Evolutionary conservation across 2,888 invertebrate genomes (phyloP), one percentile per base, ranked within the genome.

Genomic region (Acrobasis repandana): DNA sequence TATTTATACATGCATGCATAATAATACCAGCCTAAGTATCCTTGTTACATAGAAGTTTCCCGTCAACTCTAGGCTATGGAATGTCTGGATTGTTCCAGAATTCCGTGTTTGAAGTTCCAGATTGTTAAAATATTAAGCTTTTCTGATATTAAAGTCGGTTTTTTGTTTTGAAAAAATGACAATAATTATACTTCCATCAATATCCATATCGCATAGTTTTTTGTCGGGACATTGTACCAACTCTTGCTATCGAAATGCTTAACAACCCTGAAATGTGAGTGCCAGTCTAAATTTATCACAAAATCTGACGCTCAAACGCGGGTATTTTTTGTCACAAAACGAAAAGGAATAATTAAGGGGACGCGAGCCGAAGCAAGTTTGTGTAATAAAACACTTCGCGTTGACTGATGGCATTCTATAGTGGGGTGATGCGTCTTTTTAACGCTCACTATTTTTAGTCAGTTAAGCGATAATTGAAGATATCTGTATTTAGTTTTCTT

Each of bases 331-430:
- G 76, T 74, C 71, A 79, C 78, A 78, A 80, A 88, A 87, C 79
- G 79, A 82, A 84, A 80, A 83, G 79, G 85, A 88, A 90, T 90
- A 90, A 90, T 90, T 90, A 90, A 86, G 77, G 79, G 71, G 86
- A 88, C 84, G 73, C 83, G 88, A 78, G 74, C 79, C 85, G 77
- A 67, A 71, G 77, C 79, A 70, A 70, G 72, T 74, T 75, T 66
- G 66, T 74, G 88, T 86, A 90, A 89, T 90, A 90, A 90, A 90
- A 89, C 82, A 90, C 86, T 82, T 72, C 33, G 68, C 75, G 85
- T 75, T 82, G 90, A 88, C 75, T 85, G 90, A 89, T 83, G 76
- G 77, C 80, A 73, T 75, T 79, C 78, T 71, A 72, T 75, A 67
- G 73, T 75, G 77, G 73, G 64, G 72, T 74, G 73, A 75, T 80